Base-by-base conservation (phyloP, 1,140 invertebrate species). In the Contarinia nasturtii region DNA sequence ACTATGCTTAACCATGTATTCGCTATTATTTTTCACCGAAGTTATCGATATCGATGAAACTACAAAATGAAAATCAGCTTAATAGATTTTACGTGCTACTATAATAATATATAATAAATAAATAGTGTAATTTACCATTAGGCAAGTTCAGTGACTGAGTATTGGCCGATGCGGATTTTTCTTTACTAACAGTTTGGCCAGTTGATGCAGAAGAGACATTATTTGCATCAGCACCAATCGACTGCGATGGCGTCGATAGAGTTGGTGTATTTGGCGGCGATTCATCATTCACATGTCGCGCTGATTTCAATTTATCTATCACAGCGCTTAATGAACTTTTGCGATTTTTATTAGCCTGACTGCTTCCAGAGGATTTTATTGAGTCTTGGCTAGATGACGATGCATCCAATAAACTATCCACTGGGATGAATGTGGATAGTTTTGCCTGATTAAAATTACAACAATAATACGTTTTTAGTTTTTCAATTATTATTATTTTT, bases 1-100 rank as follows among this genome's bases (percentile, higher is more conserved):
- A 48, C 82, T 85, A 33, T 77, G 78, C 55, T 87, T 87, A 0
- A 87, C 80, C 75, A 86, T 86, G 53, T 89, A 91, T 53, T 89
- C 86, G 1, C 36, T 68, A 1, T 65, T 59, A 27, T 27, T 27
- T 27, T 70, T 66, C 51, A 69, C 81, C 76, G 50, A 47, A 14
- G 10, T 15, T n/a, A 20, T 20, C 7, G 43, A 44, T n/a, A n/a
- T 20, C 14, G 43, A 4, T 14, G 14, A n/a, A 18, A 44, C 12
- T n/a, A 7, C 21, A 14, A 18, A 27, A 27, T 27, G 27, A 27
- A 27, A 10, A 27, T 3, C 4, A 3, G 27, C 3, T 10, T 5
- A 27, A 5, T 5, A 5, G 27, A 27, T 3, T 27, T 27, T 27
- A 10, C 10, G 10, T 27, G 27, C 27, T 27, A 18, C 41, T 27